A percentile compares a stretch with the other conserved stretches of the same genome.
phyloP scores from a whole-genome alignment of 2,797 vertebrate species.

The Periophthalmus magnuspinnatus region DNA sequence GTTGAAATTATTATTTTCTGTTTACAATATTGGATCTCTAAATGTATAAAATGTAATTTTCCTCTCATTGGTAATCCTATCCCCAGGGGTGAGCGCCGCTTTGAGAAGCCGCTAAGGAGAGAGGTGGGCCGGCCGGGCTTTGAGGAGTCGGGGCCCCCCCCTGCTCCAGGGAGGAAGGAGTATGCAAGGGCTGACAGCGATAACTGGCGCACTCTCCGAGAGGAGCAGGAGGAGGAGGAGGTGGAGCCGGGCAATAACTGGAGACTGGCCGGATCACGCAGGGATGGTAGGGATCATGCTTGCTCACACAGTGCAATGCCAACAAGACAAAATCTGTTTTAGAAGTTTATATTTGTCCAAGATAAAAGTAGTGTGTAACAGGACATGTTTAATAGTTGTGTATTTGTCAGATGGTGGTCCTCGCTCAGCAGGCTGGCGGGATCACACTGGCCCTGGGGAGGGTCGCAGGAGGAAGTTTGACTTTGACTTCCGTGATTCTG shows the following conservation, averaged over 20 bases:
- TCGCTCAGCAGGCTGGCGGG: constrained; percentile 91
- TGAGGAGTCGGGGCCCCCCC: constrained; percentile 75
- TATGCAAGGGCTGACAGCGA: constrained; percentile 91
- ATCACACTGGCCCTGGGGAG: constrained; percentile 77
- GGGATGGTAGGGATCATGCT: constrained; percentile 73
- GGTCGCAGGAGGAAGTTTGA: constrained; percentile 87
- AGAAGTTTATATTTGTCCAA: not conserved
- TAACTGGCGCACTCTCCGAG: constrained; percentile 91
- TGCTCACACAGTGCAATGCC: not conserved
- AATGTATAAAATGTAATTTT: no score
- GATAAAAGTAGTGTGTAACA: not conserved
- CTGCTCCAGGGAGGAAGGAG: constrained; percentile 80
- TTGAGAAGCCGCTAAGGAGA: constrained; percentile 88
- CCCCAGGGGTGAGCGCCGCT: constrained; percentile 85
- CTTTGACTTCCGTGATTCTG: constrained; percentile 87
- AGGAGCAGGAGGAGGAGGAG: constrained; percentile 87
- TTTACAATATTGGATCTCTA: no score
- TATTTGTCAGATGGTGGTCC: constrained; percentile 78
- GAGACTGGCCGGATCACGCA: constrained; percentile 78
- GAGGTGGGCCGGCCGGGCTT: constrained; percentile 86
- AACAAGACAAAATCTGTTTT: not conserved
- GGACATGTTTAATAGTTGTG: not conserved
- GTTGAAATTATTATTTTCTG: no score
- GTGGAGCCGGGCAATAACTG: constrained; percentile 78
- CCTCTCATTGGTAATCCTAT: constrained; percentile 2